These are phyloP conservation scores for Herpailurus yagouaroundi DNA, from an alignment of 2,113 vertebrate genomes.

Conservation along the genomic window DNA sequence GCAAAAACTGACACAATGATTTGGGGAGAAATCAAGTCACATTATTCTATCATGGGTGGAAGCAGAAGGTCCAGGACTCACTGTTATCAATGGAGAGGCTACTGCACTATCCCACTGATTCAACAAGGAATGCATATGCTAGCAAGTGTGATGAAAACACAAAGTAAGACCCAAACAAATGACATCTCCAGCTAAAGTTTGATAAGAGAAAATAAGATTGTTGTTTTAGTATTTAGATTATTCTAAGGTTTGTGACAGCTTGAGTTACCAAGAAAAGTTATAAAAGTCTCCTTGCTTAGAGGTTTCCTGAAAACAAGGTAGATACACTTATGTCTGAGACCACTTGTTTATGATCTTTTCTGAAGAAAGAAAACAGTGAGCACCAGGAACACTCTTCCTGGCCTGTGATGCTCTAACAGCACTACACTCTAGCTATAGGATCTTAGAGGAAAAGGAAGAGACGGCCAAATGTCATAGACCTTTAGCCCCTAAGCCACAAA, in stretches of 20 bases:
- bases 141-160: background rate
- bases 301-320: background rate
- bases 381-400: background rate
- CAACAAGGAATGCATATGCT: background rate
- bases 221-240: background rate
- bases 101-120: background rate
- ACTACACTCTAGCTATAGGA: background rate
- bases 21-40: background rate
- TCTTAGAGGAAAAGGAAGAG: background rate
- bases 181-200: background rate
- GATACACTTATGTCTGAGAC: background rate
- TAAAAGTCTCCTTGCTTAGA: background rate
- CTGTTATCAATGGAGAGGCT: background rate
- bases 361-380: background rate
- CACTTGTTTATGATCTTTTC: conserved; percentile 13
- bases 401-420: background rate
- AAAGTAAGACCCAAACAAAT: background rate
- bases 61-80: background rate
- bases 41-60: background rate
- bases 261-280: background rate
- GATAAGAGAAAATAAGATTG: background rate
- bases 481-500: conserved; percentile 39
- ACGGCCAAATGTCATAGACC: conserved; percentile 13
- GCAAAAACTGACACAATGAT: background rate
- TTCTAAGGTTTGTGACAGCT: background rate